Evolutionary conservation across 2,797 vertebrate genomes (phyloP).

Genomic region (Oophaga sylvatica): DNA sequence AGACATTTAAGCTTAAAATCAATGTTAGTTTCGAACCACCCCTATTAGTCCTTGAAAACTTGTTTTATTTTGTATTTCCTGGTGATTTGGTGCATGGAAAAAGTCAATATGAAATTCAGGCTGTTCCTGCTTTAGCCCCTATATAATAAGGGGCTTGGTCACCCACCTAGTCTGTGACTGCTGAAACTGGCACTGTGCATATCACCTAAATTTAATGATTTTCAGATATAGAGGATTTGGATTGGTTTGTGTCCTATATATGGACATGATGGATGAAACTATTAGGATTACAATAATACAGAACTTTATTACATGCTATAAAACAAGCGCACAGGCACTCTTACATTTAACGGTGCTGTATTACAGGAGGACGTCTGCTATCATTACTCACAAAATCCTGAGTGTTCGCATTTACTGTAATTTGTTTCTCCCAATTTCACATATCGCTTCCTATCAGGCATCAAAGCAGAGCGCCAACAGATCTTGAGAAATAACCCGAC

Average conservation of each 20-base stretch:
- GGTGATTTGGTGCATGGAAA: no score
- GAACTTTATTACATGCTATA: conserved; percentile 3
- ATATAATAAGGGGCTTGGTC: no score
- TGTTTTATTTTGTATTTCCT: no score
- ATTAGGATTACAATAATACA: neutral
- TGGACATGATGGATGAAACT: neutral
- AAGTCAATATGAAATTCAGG: no score
- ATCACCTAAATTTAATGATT: no score
- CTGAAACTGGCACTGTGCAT: no score
- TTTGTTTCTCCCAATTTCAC: conserved; percentile 49
- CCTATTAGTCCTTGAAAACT: no score
- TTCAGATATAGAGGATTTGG: neutral
- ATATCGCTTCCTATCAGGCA: conserved; percentile 34
- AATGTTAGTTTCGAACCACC: no score
- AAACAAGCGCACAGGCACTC: conserved; percentile 1
- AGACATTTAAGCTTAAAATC: no score
- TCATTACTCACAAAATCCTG: conserved; percentile 42
- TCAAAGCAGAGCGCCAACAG: conserved; percentile 29
- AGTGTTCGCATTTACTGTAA: conserved; percentile 38
- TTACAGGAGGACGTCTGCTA: conserved; percentile 3
- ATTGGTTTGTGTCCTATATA: neutral
- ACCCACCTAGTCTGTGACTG: no score
- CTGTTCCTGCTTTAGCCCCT: no score
- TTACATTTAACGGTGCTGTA: conserved; percentile 10
- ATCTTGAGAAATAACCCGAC: conserved; percentile 17